Percentiles rank a stretch among this genome's conserved stretches.
These are phyloP conservation scores for Sycobia sp. DNA, from an alignment of 1,140 invertebrate genomes.

Conservation along the genomic window DNA sequence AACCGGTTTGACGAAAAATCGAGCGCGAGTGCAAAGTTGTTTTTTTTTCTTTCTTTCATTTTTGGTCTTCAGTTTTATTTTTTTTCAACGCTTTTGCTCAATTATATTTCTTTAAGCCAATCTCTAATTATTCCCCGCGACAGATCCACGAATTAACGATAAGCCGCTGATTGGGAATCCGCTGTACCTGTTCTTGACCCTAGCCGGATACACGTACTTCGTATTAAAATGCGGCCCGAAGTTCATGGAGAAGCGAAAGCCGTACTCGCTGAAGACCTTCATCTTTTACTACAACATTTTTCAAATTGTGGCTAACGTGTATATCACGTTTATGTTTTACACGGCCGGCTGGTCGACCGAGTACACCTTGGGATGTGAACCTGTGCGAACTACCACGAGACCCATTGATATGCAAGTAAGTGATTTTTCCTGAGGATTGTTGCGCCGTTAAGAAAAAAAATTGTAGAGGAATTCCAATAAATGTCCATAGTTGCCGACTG, in stretches of 20 bases:
- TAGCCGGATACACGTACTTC: slow-evolving; percentile 59
- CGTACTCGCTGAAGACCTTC: slow-evolving; percentile 65
- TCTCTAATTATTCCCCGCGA: not conserved
- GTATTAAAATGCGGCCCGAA: slow-evolving; percentile 61
- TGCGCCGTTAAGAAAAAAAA: too few relatives aligned
- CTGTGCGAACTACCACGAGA: slow-evolving; percentile 12
- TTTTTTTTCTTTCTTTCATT: too few relatives aligned
- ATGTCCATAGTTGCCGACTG: too few relatives aligned
- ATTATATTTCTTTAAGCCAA: too few relatives aligned
- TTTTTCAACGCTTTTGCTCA: too few relatives aligned
- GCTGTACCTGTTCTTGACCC: slow-evolving; percentile 55
- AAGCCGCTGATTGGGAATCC: slow-evolving; percentile 66
- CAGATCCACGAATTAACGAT: slow-evolving; percentile 54
- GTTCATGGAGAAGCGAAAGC: slow-evolving; percentile 67
- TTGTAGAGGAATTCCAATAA: too few relatives aligned
- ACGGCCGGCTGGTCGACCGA: slow-evolving; percentile 36
- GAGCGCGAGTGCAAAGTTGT: too few relatives aligned
- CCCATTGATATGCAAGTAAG: slow-evolving; percentile 24
- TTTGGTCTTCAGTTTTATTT: too few relatives aligned
- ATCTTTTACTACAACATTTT: slow-evolving; percentile 68
- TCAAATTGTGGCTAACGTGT: slow-evolving; percentile 62
- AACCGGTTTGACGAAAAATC: too few relatives aligned
- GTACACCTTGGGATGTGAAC: slow-evolving; percentile 44
- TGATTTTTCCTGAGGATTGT: too few relatives aligned
- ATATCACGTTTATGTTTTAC: slow-evolving; percentile 54